Evolutionary conservation across 2,888 invertebrate genomes (phyloP).

Genomic region (Drosophila antonietae): DNA sequence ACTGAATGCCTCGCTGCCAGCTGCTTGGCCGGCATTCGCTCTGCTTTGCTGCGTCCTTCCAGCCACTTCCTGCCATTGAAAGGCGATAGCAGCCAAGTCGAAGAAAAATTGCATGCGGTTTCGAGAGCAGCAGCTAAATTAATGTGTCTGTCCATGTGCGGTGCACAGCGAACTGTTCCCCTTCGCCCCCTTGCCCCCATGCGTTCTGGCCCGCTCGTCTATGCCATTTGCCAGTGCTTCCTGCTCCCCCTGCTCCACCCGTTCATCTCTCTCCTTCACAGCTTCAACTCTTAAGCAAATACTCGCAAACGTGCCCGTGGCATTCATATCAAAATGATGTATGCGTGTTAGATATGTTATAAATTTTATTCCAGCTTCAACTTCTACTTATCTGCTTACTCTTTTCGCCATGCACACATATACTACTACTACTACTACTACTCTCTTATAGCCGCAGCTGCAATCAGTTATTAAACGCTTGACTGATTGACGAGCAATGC

Average conservation of each 20-base stretch:
- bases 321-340: slow-evolving; percentile 75
- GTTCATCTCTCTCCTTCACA: background rate
- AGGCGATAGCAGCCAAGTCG: slow-evolving; percentile 68
- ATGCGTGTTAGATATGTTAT: slow-evolving; percentile 79
- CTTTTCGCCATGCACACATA: background rate
- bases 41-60: slow-evolving; percentile 8
- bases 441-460: slow-evolving; percentile 28
- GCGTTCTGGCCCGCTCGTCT: background rate
- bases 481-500: slow-evolving; percentile 50
- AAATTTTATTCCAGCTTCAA: slow-evolving; percentile 66
- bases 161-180: slow-evolving; percentile 18
- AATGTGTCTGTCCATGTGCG: slow-evolving; percentile 70
- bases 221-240: background rate
- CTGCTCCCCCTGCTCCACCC: background rate
- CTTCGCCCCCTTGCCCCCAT: background rate
- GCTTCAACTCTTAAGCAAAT: slow-evolving; percentile 66
- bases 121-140: slow-evolving; percentile 73
- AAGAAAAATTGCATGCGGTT: slow-evolving; percentile 81
- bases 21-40: slow-evolving; percentile 16
- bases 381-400: slow-evolving; percentile 17
- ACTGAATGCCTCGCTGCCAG: slow-evolving; percentile 42
- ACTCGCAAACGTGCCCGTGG: slow-evolving; percentile 65
- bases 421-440: background rate
- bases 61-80: slow-evolving; percentile 67
- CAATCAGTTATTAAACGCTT: slow-evolving; percentile 66